Base-by-base conservation (phyloP, 2,888 invertebrate species). In the Troglohyphantes excavatus region DNA sequence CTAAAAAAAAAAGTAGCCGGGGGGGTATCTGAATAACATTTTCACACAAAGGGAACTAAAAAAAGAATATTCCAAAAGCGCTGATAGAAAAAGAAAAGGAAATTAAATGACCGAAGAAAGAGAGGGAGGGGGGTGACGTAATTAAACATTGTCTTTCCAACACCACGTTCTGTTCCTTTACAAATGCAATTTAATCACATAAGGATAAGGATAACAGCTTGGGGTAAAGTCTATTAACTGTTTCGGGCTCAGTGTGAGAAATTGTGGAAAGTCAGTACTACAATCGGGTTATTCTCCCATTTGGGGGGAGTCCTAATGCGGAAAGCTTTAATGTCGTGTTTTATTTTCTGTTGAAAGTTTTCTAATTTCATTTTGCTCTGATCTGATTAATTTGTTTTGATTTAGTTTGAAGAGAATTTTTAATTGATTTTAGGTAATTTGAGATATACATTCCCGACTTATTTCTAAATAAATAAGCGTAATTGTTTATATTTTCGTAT, bases 181-280 rank as follows among this genome's bases (percentile, higher is more conserved):
- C 39, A n/a, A n/a, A 26, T 26, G 78, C 63, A 63, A 63, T 78
- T 78, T 78, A 78, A 65, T 78, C 78, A 33, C 27, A 65, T 78
- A 23, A 39, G 78, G 63, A 26, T 78, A 63, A 78, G 26, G 23
- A 63, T 13, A 78, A 43, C 78, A 9, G 65, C 39, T 1, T 53
- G 65, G 78, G 39, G 43, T 63, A 26, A 39, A 21, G 23, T 26
- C 43, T 78, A 65, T 78, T 78, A 78, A 78, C 61, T 78, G 78
- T 21, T 78, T 21, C n/a, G 29, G n/a, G 65, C n/a, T n/a, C 26
- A 43, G n/a, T 17, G n/a, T 26, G 26, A 17, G 65, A 65, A 43
- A 43, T 61, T 6, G 59, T 39, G n/a, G 46, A 6, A 5, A 39
- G 13, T 39, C 3, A 13, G 39, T 39, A n/a, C n/a, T n/a, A n/a